These are phyloP conservation scores for Phthorimaea operculella DNA, from an alignment of 1,140 invertebrate species.

Conservation along the genomic window DNA sequence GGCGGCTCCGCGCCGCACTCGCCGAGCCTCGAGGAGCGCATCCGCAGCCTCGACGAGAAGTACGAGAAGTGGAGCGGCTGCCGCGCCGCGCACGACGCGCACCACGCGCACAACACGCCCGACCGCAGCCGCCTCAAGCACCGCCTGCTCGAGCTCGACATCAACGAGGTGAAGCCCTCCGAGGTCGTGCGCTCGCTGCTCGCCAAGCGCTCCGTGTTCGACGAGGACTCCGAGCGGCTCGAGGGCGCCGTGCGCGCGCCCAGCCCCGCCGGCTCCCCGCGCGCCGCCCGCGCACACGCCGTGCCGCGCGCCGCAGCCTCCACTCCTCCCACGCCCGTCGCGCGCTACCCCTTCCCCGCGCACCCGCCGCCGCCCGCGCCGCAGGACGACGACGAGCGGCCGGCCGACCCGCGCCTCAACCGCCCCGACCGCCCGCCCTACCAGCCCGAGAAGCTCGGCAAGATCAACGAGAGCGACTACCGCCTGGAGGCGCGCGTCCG, in stretches of 20 bases:
- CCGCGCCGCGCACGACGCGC: conserved; percentile 62
- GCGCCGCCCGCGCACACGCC: conserved; percentile 27
- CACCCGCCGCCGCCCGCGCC: conserved; percentile 60
- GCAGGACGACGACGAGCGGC: conserved; percentile 70
- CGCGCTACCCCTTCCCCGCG: conserved; percentile 12
- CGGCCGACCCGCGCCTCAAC: conserved; percentile 29
- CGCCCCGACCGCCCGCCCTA: conserved; percentile 21
- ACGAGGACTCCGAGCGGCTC: conserved; percentile 93
- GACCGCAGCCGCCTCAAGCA: conserved; percentile 71
- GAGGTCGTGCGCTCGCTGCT: conserved; percentile 94
- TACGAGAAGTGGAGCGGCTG: conserved; percentile 90
- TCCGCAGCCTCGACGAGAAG: conserved; percentile 89
- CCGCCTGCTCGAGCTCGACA: conserved; percentile 78
- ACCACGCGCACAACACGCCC: too few relatives aligned
- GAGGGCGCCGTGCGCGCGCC: conserved; percentile 78
- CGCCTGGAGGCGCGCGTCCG: conserved; percentile 29
- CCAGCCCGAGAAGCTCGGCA: conserved; percentile 27
- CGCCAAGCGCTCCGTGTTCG: conserved; percentile 93
- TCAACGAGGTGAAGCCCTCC: conserved; percentile 86
- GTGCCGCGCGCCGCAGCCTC: conserved; percentile 67
- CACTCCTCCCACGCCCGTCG: conserved; percentile 61
- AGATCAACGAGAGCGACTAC: conserved; percentile 34
- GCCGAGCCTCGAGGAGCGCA: conserved; percentile 85
- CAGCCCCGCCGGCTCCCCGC: conserved; percentile 46
- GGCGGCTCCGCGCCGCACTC: conserved; percentile 68